Percentiles rank a stretch among this genome's conserved stretches.
phyloP scores from a whole-genome alignment of 2,113 vertebrate genomes.

The Platanista minor region DNA sequence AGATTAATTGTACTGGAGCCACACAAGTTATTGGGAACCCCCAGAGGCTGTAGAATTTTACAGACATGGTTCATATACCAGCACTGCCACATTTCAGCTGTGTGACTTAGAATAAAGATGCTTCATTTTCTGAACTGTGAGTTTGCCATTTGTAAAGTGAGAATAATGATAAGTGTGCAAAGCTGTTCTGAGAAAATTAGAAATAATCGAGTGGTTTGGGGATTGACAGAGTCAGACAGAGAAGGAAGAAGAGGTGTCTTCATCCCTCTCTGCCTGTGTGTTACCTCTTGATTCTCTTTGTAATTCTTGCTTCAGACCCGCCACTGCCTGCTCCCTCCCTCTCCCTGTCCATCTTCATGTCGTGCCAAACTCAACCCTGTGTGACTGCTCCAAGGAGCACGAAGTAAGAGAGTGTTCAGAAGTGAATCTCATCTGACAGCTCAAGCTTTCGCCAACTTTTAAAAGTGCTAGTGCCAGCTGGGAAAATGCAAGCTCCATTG shows the following conservation, averaged over 20 bases:
- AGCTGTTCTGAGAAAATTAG: neutral
- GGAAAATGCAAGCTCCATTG: neutral
- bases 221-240: neutral
- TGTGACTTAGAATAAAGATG: neutral
- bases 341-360: neutral
- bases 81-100: neutral
- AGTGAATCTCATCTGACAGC: neutral
- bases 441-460: neutral
- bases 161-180: too few relatives aligned
- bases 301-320: neutral
- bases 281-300: neutral
- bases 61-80: neutral
- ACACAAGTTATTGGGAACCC: neutral
- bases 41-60: neutral
- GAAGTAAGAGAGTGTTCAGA: neutral
- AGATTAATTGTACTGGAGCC: neutral
- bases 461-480: neutral
- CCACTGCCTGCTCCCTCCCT: neutral
- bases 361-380: neutral
- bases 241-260: neutral
- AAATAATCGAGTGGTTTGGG: too few relatives aligned
- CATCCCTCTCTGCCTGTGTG: neutral
- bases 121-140: neutral
- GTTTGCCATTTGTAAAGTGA: neutral
- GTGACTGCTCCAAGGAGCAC: neutral